Evolutionary conservation across 1,140 invertebrate genomes (phyloP), one percentile per base, ranked within the genome.

Genomic region (Microplitis demolitor): DNA sequence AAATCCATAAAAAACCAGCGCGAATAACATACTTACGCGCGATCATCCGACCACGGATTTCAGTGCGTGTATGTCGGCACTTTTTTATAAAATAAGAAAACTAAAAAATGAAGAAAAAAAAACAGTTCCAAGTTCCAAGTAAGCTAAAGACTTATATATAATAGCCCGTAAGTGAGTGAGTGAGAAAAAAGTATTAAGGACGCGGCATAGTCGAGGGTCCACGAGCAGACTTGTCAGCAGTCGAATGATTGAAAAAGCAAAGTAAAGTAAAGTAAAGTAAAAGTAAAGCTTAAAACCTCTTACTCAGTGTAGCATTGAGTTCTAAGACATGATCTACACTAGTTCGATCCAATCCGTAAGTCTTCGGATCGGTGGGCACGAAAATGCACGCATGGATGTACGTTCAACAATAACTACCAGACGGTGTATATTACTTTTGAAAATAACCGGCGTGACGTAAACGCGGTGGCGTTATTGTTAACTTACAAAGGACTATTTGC

Each of bases 11-110:
- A 24, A 24, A 24, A 33, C 5, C 70, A 63, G 70, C 60, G 82
- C 83, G 83, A 86, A 86, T 87, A 87, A 87, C 85, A 81, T 83
- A 82, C 86, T 87, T 87, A 87, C 81, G 79, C 78, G 80, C 80
- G 82, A 85, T 86, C 82, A 85, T 84, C 82, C 80, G 77, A 83
- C 82, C 83, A 78, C 83, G 78, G 70, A 79, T 78, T 76, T 80
- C 77, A 79, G 81, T 81, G 78, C 6, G 60, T 31, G 34, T 37
- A 37, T 37, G 35, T 51, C 66, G 66, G 66, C 51, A 53, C 66
- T 50, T 53, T 67, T 67, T 45, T 24, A 24, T 24, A 24, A 64
- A 13, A 64, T 37, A 39, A 6, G 39, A 35, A 11, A 33, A 34
- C 5, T 16, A 61, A 13, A 24, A 45, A 11, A 45, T 39, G 37